phyloP scores from a whole-genome alignment of 53 echinoderm and acorn worm species.

The Henricia sp. region DNA sequence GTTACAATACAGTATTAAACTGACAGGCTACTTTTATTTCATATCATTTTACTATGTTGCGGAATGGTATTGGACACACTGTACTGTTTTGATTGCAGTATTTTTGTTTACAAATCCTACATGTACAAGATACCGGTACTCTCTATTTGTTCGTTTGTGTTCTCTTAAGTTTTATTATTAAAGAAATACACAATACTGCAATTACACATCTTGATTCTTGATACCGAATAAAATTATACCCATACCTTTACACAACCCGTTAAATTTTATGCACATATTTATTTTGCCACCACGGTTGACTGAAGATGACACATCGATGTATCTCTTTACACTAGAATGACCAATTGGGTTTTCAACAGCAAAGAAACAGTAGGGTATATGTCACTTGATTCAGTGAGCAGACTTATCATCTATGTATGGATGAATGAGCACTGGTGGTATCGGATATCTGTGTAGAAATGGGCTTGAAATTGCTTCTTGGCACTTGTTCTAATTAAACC shows the following conservation, averaged over 20 bases:
- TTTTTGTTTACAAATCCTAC: too few relatives aligned
- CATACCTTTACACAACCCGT: not conserved
- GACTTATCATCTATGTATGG: not conserved
- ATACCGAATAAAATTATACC: too few relatives aligned
- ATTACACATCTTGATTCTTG: too few relatives aligned
- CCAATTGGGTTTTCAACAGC: not conserved
- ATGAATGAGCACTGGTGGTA: not conserved
- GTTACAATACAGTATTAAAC: too few relatives aligned
- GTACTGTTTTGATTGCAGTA: too few relatives aligned
- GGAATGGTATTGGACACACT: too few relatives aligned
- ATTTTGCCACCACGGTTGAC: not conserved
- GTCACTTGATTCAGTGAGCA: not conserved
- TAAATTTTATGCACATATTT: not conserved
- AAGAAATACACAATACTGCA: too few relatives aligned
- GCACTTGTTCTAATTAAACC: not conserved
- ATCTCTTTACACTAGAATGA: not conserved
- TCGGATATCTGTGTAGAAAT: not conserved
- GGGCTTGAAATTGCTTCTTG: not conserved
- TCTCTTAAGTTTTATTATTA: not conserved
- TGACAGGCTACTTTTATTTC: too few relatives aligned
- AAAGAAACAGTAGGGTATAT: not conserved
- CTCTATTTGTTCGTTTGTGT: too few relatives aligned
- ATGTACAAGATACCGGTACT: too few relatives aligned
- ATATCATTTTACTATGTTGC: too few relatives aligned
- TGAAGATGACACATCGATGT: not conserved